Evolutionary conservation across 2,113 vertebrate species (phyloP).

Genomic region (Hippocampus zosterae): DNA sequence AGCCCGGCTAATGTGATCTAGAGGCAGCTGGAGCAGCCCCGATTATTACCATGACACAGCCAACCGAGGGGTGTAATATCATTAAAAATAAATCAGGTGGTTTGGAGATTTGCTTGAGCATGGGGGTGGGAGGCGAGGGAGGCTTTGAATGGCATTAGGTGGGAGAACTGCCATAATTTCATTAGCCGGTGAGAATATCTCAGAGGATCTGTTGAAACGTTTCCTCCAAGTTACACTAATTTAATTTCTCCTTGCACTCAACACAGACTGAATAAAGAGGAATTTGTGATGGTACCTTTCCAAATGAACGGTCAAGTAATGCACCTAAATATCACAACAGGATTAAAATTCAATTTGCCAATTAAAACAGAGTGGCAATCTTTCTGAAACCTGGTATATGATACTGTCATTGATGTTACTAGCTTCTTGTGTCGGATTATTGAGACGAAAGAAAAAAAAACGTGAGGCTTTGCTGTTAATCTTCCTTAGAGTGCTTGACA

Average conservation of each 20-base stretch:
- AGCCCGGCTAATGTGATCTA: constrained; percentile 80
- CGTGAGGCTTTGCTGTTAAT: constrained; percentile 62
- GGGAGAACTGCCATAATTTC: constrained; percentile 73
- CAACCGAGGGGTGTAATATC: constrained; percentile 77
- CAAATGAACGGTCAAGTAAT: constrained; percentile 20
- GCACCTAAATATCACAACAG: constrained; percentile 5
- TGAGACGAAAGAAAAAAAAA: constrained; percentile 64
- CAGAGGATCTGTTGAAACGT: constrained; percentile 71
- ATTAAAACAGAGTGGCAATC: constrained; percentile 27
- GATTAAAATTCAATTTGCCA: constrained; percentile 33
- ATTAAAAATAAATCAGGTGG: constrained; percentile 84
- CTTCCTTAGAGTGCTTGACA: constrained; percentile 64
- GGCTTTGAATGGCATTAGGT: constrained; percentile 71
- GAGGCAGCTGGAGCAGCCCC: constrained; percentile 78
- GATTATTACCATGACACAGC: constrained; percentile 82
- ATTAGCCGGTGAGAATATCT: constrained; percentile 72
- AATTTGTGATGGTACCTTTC: background rate
- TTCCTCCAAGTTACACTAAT: constrained; percentile 68
- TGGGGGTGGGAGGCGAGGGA: constrained; percentile 18
- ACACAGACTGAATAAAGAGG: constrained; percentile 37
- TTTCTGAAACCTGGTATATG: constrained; percentile 11
- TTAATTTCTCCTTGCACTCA: constrained; percentile 65
- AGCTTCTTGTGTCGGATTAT: constrained; percentile 52
- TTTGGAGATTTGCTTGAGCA: constrained; percentile 75
- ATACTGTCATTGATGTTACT: constrained; percentile 40